Evolutionary conservation across 1,140 invertebrate genomes (phyloP).

Genomic region (Brachionus rubens): DNA sequence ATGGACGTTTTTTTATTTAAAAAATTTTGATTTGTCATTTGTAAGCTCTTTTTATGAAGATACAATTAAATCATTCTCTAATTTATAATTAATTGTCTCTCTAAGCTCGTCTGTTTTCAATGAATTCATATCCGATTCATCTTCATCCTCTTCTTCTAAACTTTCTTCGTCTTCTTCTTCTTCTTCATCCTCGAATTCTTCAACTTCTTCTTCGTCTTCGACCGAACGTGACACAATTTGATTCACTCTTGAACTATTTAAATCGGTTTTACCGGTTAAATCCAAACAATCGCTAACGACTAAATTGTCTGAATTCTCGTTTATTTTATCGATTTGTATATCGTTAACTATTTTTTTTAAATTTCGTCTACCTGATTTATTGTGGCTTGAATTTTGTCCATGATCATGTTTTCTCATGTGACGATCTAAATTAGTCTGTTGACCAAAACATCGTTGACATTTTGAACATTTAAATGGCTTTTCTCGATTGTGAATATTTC

Average conservation of each 20-base stretch:
- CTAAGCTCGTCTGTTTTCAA: conserved; percentile 32
- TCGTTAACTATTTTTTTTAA: not conserved
- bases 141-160: not conserved
- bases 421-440: conserved; percentile 93
- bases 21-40: not conserved
- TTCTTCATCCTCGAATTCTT: conserved; percentile 30
- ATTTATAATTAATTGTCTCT: not conserved
- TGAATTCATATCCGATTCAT: conserved; percentile 17
- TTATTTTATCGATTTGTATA: not conserved
- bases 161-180: conserved; percentile 23
- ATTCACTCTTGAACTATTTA: not conserved
- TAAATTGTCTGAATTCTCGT: not conserved
- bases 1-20: not conserved
- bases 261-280: not conserved
- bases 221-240: conserved; percentile 5
- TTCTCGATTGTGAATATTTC: conserved; percentile 94
- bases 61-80: conserved; percentile 19
- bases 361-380: not conserved
- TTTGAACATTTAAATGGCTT: conserved; percentile 71
- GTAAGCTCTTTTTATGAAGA: not conserved
- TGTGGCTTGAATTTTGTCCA: not conserved
- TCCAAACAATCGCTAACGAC: not conserved
- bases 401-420: conserved; percentile 83
- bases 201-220: conserved; percentile 26
- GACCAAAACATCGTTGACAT: conserved; percentile 91